A percentile compares a stretch with the other conserved stretches of the same genome.
Conservation (phyloP, 2,888 invertebrate genomes). For the Drosophila prostipennis region DNA sequence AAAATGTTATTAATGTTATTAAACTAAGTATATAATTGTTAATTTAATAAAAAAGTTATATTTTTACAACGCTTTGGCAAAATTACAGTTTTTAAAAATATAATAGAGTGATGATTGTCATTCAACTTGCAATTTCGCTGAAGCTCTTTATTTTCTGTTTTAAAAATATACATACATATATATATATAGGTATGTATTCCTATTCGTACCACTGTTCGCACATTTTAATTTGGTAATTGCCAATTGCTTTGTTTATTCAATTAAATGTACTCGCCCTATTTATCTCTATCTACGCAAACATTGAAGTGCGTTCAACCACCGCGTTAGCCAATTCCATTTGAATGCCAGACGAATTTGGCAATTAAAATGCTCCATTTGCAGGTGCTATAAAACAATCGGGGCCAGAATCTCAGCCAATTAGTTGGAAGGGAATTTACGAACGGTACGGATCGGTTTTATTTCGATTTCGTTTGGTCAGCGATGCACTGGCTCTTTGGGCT, state of each 20-base stretch:
- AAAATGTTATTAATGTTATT: not conserved
- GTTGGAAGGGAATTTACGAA: constrained; percentile 12
- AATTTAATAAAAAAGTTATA: not conserved
- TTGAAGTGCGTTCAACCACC: constrained; percentile 31
- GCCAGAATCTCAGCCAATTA: constrained; percentile 26
- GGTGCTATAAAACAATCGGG: constrained; percentile 39
- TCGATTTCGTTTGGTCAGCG: not conserved
- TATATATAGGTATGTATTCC: no score
- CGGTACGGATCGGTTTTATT: constrained; percentile 21
- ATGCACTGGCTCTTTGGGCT: constrained; percentile 17
- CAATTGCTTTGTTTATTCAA: constrained; percentile 42
- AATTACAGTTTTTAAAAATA: no score
- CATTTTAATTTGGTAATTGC: constrained; percentile 27
- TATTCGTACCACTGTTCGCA: constrained; percentile 21
- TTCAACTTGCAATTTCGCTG: not conserved
- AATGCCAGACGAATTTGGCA: constrained; percentile 34
- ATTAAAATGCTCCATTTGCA: constrained; percentile 36
- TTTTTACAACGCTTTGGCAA: no score
- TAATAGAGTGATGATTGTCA: no score
- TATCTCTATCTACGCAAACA: constrained; percentile 38
- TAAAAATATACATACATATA: not conserved
- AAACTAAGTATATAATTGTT: not conserved
- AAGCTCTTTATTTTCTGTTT: not conserved
- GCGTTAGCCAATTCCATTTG: constrained; percentile 27
- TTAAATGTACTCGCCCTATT: constrained; percentile 45